phyloP scores from a whole-genome alignment of 2,888 invertebrate species.

The Microctonus hyperodae region DNA sequence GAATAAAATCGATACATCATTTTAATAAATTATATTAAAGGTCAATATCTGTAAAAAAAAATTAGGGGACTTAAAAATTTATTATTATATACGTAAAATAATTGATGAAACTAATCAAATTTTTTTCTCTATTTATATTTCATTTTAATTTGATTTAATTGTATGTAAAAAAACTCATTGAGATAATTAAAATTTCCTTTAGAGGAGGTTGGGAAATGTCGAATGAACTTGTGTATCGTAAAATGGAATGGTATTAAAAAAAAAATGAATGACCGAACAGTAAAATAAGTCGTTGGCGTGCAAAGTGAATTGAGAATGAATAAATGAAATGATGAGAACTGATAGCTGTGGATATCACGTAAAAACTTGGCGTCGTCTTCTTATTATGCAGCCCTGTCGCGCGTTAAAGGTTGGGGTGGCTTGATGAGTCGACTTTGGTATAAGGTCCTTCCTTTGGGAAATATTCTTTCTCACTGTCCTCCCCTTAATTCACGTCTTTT shows the following conservation, averaged over 20 bases:
- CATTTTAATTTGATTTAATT: constrained; percentile 19
- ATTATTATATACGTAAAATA: too few species aligned
- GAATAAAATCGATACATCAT: constrained; percentile 60
- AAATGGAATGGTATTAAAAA: constrained; percentile 12
- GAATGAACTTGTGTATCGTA: constrained; percentile 9
- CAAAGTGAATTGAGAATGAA: background rate
- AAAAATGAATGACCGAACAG: constrained; percentile 17
- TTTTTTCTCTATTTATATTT: background rate
- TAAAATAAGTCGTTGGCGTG: background rate
- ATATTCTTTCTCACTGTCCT: constrained; percentile 47
- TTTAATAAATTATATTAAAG: constrained; percentile 60
- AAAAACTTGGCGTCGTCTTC: constrained; percentile 57
- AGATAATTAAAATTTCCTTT: constrained; percentile 31
- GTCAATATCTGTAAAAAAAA: constrained; percentile 43
- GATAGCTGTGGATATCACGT: constrained; percentile 29
- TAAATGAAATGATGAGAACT: constrained; percentile 20
- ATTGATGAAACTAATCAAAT: constrained; percentile 23
- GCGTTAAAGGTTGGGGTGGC: constrained; percentile 48
- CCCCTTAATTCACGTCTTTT: background rate
- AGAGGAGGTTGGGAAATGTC: constrained; percentile 26
- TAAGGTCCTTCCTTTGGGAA: constrained; percentile 57
- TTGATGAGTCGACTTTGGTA: constrained; percentile 53
- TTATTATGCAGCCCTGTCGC: constrained; percentile 57
- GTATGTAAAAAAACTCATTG: constrained; percentile 9
- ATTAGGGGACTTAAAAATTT: constrained; percentile 13